Base-by-base conservation (phyloP, 2,888 invertebrate genomes). In the Eudemis profundana region DNA sequence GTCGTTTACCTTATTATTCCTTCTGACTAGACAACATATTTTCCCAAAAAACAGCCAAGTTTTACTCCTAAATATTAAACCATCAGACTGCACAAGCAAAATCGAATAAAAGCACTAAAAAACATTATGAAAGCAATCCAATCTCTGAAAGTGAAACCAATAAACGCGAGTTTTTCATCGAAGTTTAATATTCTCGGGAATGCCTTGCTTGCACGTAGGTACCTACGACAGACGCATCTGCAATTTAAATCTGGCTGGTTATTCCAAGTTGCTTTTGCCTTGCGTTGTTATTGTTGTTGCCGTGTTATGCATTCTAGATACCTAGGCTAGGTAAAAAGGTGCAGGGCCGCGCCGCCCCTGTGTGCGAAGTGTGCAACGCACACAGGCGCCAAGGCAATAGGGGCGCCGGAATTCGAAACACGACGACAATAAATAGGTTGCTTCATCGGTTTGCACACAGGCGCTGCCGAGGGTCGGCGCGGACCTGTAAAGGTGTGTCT, bases 171-270 rank as follows among this genome's bases (percentile, higher is more conserved):
- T 54, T 14, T 14, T 53, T 53, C 29, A 56, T 54, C 38, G 14
- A 27, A 40, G 40, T 40, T 54, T 56, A 56, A 56, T 56, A 56
- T 27, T 15, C 17, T 29, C 1, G 42, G 27, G 12, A 42, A 51
- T 5, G 23, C 40, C 15, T 40, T 40, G 40, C n/a, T n/a, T 54
- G 15, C 23, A 49, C 15, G 8, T 53, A 14, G n/a, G 3, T 10
- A 7, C 33, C 19, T 12, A 50, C 33, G 50, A 8, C 21, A 8
- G 7, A 23, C 3, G 38, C 27, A 64, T 64, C 14, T 64, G 38
- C 38, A 62, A 40, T 54, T 54, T 54, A 62, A 62, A 54, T 62
- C 5, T 21, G 21, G 15, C 50, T 42, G 19, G 57, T 42, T 46
- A 51, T 51, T 51, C 51, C 15, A 8, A 51, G 36, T 12, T 15